Evolutionary conservation across 2,888 invertebrate species (phyloP), one percentile per base, ranked within the genome.

Genomic region (Sycophila texana): DNA sequence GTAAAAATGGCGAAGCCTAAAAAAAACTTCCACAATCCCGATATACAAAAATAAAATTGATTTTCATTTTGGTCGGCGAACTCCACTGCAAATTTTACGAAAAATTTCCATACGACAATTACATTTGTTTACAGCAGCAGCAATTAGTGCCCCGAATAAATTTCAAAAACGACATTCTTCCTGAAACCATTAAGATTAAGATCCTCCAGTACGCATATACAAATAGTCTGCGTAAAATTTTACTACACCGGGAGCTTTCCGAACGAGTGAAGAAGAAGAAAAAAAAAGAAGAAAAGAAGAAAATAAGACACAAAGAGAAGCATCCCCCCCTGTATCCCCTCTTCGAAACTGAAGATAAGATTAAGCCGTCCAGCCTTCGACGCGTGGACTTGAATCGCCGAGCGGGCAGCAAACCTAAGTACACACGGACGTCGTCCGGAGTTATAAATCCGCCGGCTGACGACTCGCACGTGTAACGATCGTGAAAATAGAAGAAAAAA

Each of bases 361-460:
- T 68, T 55, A 26, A 75, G 16, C 39, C 39, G 39, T 61, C 18
- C 49, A 68, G 53, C 58, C 66, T 75, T 74, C 39, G 73, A 10
- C 55, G 61, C 26, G 16, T 72, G 47, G 13, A 47, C 67, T 39
- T 30, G 14, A 53, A 53, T 39, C 39, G 39, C 39, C 39, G 39
- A 39, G 39, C 10, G 39, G 39, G 67, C 68, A 58, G 26, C 60
- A 18, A 63, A 39, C n/a, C 20, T 61, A 75, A 51, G 14, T 68
- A 67, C 51, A 51, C 51, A 51, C 4, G 49, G 49, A 49, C 4
- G 14, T 60, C 57, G n/a, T 61, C 16, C 22, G 49, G 7, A 70
- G 70, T 76, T 22, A n/a, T n/a, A 76, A 76, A 63, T 70, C 63
- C 63, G 57, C 12, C 39, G 39, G 10, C 26, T 26, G 63, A 55